Percentiles rank a stretch among this genome's conserved stretches.
Conservation (phyloP, 2,113 vertebrate genomes). For the Platysternon megacephalum region DNA sequence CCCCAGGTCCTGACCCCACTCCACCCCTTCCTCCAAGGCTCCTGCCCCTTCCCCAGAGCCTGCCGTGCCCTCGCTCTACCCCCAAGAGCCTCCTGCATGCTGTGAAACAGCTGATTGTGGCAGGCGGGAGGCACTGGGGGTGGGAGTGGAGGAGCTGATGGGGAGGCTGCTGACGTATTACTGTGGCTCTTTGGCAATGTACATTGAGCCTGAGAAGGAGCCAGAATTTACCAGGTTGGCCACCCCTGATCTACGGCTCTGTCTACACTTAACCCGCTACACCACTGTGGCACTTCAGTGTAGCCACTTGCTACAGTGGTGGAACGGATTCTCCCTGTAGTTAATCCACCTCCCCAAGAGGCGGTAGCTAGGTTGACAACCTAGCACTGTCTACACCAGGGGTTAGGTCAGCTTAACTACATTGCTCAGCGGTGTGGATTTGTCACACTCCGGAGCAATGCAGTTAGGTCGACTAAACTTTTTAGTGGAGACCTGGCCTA, state of each 20-base stretch:
- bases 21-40: no score
- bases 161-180: no score
- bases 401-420: background rate
- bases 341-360: background rate
- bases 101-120: no score
- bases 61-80: no score
- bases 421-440: background rate
- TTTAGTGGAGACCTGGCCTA: background rate
- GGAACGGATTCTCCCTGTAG: background rate
- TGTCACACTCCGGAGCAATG: background rate
- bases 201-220: no score
- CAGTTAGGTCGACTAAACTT: background rate
- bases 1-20: no score
- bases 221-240: no score
- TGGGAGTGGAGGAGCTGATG: no score
- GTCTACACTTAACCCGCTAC: background rate
- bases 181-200: no score
- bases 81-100: no score
- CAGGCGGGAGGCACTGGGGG: no score
- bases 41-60: no score
- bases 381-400: background rate
- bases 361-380: background rate
- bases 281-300: background rate
- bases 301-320: background rate
- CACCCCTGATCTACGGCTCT: background rate